These are phyloP conservation scores for Ichneumoninae sp. DNA, from an alignment of 2,888 invertebrate genomes.

Conservation along the genomic window DNA sequence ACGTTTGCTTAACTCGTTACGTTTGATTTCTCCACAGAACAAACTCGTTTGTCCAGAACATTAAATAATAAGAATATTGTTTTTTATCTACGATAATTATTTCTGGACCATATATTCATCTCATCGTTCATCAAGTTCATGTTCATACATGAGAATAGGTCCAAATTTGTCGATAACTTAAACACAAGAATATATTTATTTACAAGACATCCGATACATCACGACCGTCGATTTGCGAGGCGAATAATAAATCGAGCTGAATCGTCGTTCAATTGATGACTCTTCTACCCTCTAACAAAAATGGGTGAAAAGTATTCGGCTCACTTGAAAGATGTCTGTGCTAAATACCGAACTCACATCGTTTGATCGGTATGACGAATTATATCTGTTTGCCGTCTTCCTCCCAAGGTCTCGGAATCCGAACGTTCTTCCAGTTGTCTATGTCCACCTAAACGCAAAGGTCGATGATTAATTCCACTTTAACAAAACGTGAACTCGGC, in stretches of 20 bases:
- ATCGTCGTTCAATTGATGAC: neutral
- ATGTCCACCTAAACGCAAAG: conserved; percentile 86
- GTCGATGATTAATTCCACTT: neutral
- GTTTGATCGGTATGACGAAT: neutral
- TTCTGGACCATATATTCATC: neutral
- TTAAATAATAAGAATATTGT: neutral
- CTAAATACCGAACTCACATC: neutral
- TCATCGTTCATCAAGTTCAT: neutral
- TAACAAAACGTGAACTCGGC: neutral
- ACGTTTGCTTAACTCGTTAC: neutral
- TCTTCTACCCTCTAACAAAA: neutral
- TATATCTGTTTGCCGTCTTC: conserved; percentile 77
- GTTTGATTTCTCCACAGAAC: neutral
- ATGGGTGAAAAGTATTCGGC: conserved; percentile 15
- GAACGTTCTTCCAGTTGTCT: conserved; percentile 93
- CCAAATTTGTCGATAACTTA: neutral
- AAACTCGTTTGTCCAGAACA: neutral
- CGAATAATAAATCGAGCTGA: neutral
- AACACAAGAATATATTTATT: neutral
- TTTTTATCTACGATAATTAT: neutral
- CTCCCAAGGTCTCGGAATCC: conserved; percentile 96
- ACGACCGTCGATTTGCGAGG: neutral
- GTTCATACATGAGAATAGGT: neutral
- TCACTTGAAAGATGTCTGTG: neutral
- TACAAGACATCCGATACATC: neutral